Evolutionary conservation across 1,140 invertebrate genomes (phyloP).

Genomic region (Halyomorpha halys): DNA sequence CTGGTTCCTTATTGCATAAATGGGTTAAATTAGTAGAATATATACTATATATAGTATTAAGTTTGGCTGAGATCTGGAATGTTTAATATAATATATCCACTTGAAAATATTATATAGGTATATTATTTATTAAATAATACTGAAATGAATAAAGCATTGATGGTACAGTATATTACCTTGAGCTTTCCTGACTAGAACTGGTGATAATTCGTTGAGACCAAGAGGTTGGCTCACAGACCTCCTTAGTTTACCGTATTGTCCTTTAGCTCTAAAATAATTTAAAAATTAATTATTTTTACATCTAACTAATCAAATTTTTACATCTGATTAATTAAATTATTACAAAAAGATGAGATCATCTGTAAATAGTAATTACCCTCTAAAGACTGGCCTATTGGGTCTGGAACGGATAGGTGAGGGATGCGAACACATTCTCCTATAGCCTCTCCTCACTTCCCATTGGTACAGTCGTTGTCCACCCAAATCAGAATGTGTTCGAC

Average conservation of each 20-base stretch:
- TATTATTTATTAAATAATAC: no score
- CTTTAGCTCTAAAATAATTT: no score
- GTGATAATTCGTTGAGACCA: constrained; percentile 54
- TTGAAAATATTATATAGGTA: no score
- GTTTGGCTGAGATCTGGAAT: no score
- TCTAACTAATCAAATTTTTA: no score
- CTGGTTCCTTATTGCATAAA: no score
- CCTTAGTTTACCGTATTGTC: constrained; percentile 39
- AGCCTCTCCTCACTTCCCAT: constrained; percentile 44
- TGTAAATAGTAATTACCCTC: constrained; percentile 2
- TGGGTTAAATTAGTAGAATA: no score
- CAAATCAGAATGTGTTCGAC: constrained; percentile 48
- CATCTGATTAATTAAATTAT: no score
- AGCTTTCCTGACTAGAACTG: constrained; percentile 44
- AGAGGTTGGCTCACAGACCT: constrained; percentile 60
- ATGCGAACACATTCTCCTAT: constrained; percentile 47
- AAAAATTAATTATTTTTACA: no score
- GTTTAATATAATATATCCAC: no score
- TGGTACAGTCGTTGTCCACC: constrained; percentile 46
- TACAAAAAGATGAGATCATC: not conserved
- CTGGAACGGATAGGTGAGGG: constrained; percentile 49
- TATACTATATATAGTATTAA: no score
- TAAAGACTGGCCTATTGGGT: constrained; percentile 34
- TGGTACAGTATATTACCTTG: constrained; percentile 41
- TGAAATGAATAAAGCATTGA: no score